phyloP scores from a whole-genome alignment of 2,113 vertebrate species.

The Callospermophilus lateralis region DNA sequence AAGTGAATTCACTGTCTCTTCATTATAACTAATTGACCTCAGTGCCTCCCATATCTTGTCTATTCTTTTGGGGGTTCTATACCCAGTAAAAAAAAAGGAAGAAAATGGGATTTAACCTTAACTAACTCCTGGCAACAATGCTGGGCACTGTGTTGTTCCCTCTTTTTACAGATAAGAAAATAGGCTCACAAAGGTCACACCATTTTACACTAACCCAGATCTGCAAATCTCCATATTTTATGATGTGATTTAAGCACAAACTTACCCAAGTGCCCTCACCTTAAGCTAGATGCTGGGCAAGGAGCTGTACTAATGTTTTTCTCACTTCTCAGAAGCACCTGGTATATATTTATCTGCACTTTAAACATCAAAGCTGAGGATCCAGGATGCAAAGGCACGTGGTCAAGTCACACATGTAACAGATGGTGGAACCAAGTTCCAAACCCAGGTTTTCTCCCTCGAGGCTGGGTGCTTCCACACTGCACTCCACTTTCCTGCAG shows the following conservation, averaged over 20 bases:
- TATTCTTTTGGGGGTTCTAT: not conserved
- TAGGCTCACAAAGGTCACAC: not conserved
- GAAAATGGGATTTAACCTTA: not conserved
- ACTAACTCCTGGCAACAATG: not conserved
- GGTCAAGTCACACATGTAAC: not conserved
- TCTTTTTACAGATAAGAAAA: constrained; percentile 28
- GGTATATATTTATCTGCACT: not conserved
- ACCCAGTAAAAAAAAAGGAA: not conserved
- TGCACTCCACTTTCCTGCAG: not conserved
- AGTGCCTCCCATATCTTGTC: not conserved
- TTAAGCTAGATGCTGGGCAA: not conserved
- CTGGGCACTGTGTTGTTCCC: not conserved
- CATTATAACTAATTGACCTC: constrained; percentile 38
- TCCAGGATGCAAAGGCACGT: not conserved
- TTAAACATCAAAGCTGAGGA: not conserved
- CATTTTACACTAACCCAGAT: not conserved
- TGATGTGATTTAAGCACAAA: not conserved
- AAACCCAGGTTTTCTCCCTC: not conserved
- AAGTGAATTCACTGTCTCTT: not conserved
- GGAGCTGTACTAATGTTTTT: not conserved
- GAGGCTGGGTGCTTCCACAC: not conserved
- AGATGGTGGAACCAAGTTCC: not conserved
- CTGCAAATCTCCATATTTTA: not conserved
- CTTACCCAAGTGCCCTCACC: not conserved
- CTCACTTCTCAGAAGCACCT: constrained; percentile 36